These are phyloP conservation scores for Acronicta alni DNA, from an alignment of 2,888 invertebrate species.

Conservation along the genomic window DNA sequence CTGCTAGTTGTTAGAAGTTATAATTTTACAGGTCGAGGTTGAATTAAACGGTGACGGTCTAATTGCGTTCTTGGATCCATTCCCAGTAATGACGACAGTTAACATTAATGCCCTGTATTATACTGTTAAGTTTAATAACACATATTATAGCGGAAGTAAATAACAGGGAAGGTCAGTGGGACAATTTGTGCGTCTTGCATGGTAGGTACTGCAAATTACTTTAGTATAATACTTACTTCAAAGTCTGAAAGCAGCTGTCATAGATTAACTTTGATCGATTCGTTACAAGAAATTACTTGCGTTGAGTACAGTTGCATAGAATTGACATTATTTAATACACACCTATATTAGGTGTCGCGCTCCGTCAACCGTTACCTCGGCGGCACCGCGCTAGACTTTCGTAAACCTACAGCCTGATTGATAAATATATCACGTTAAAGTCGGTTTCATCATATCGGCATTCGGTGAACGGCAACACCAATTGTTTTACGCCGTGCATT, in stretches of 20 bases:
- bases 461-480: slow-evolving; percentile 64
- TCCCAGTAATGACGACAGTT: slow-evolving; percentile 16
- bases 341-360: slow-evolving; percentile 22
- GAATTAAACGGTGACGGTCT: slow-evolving; percentile 17
- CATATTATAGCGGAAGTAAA: slow-evolving; percentile 36
- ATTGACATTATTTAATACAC: slow-evolving; percentile 40
- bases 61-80: slow-evolving; percentile 36
- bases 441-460: slow-evolving; percentile 76
- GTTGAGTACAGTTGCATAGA: slow-evolving; percentile 22
- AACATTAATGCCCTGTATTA: slow-evolving; percentile 19
- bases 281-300: slow-evolving; percentile 16
- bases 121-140: slow-evolving; percentile 30
- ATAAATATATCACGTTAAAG: slow-evolving; percentile 81
- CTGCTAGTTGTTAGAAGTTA: slow-evolving; percentile 1
- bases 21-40: slow-evolving; percentile 38
- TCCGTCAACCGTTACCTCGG: slow-evolving; percentile 64
- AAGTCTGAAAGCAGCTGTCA: slow-evolving; percentile 5
- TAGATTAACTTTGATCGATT: slow-evolving; percentile 1
- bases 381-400: slow-evolving; percentile 70
- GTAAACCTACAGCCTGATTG: slow-evolving; percentile 74
- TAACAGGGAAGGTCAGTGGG: slow-evolving; percentile 44
- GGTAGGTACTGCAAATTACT: background rate
- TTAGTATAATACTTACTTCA: slow-evolving; percentile 11
- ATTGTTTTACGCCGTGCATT: slow-evolving; percentile 67
- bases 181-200: slow-evolving; percentile 21